A percentile compares a stretch with the other conserved stretches of the same genome.
Evolutionary conservation across 1,140 invertebrate genomes (phyloP).

Genomic region (Lamellibrachia luymesi): DNA sequence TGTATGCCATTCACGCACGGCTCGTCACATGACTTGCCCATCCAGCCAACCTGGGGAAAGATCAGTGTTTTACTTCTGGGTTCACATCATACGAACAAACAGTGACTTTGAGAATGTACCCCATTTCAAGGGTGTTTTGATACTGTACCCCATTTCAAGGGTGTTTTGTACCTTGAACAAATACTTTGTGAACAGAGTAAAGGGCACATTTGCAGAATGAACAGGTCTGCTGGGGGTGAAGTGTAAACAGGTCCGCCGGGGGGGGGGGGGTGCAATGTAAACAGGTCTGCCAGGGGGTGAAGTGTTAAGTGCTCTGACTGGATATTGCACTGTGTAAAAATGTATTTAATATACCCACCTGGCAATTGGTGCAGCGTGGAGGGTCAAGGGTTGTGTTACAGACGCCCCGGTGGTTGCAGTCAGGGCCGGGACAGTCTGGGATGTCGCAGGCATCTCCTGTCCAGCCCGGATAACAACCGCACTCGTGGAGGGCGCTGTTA

Average conservation of each 20-base stretch:
- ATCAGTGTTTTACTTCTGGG: constrained; percentile 17
- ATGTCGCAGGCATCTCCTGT: constrained; percentile 36
- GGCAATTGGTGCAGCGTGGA: constrained; percentile 36
- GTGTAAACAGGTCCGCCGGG: too few relatives aligned
- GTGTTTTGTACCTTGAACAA: too few relatives aligned
- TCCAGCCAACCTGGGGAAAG: constrained; percentile 31
- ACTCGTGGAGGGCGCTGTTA: constrained; percentile 39
- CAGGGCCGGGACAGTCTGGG: constrained; percentile 39
- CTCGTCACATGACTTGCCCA: constrained; percentile 42
- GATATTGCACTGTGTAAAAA: constrained; percentile 24
- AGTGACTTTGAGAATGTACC: too few relatives aligned
- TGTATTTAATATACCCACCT: constrained; percentile 12
- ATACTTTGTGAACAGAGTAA: too few relatives aligned
- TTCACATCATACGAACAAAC: too few relatives aligned
- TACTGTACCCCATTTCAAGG: too few relatives aligned
- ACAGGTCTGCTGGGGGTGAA: too few relatives aligned
- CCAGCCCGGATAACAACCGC: constrained; percentile 44
- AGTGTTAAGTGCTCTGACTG: too few relatives aligned
- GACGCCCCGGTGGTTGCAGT: constrained; percentile 26
- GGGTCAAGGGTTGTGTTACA: constrained; percentile 21
- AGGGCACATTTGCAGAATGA: too few relatives aligned
- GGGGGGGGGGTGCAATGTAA: too few relatives aligned
- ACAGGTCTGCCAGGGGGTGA: too few relatives aligned
- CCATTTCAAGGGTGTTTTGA: too few relatives aligned
- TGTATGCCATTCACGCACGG: constrained; percentile 42